Base-by-base conservation (phyloP, 2,113 vertebrate species). In the Chascanopsetta lugubris region DNA sequence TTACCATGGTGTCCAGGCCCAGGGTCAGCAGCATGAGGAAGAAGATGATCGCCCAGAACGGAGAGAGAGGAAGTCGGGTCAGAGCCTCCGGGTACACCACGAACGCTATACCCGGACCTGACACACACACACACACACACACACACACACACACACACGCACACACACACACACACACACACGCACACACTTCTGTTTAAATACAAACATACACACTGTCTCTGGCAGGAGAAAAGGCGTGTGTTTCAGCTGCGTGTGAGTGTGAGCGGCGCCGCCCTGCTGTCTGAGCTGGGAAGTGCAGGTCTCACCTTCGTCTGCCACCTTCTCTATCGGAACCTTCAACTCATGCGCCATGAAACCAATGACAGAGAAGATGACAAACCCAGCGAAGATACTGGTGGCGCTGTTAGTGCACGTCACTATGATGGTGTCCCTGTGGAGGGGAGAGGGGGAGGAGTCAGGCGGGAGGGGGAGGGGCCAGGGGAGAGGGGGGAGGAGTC, bases 21-120 rank as follows among this genome's bases (percentile, higher is more conserved):
- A 99, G 96, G 0, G 97, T 99, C 57, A 99, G 93, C 34, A 99
- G 94, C 97, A 99, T 99, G 84, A 99, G 91, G 89, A 99, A 99
- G 89, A 99, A 99, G 84, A 99, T 99, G 79, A 99, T 97, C 50
- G 97, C 96, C 97, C 97, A 99, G 87, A 99, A 99, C 0, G 97
- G 97, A 85, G 97, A 99, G 42, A 98, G 91, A 0, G 97, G 97
- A 71, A 99, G 93, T 87, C 97, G 92, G 47, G 97, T 99, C 77
- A 99, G 92, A 67, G 97, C 97, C 90, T 99, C 97, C 0, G 97
- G 97, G 71, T 99, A 99, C 71, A 99, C 97, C 64, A 99, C 97
- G 0, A 99, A 99, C 0, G 97, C 97, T 79, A 99, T 98, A 26
- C 97, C 97, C 55, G 97, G 97, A 67, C 97, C 97, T 99, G 62